Evolutionary conservation across 2,888 invertebrate genomes (phyloP).

Genomic region (Griposia aprilina): DNA sequence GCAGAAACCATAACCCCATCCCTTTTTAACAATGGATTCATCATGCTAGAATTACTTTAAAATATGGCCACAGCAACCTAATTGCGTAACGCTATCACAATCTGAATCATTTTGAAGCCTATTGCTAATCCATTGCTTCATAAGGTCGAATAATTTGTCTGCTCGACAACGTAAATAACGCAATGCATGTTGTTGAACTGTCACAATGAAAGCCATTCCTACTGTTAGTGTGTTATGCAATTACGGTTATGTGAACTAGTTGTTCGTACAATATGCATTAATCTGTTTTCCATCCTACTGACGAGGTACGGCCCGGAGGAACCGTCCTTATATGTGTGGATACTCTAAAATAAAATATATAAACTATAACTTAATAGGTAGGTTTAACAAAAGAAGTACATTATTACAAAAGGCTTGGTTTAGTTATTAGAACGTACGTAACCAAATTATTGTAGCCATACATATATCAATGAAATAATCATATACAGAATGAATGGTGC

Average conservation of each 20-base stretch:
- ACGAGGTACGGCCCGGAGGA: not conserved
- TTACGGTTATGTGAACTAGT: not conserved
- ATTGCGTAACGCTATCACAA: no score
- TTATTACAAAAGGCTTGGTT: not conserved
- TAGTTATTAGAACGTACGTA: not conserved
- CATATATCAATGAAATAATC: conserved; percentile 14
- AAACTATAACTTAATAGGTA: not conserved
- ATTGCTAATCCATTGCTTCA: no score
- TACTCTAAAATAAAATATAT: not conserved
- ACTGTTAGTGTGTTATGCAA: no score
- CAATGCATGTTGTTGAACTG: no score
- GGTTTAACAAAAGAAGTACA: not conserved
- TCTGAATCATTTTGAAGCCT: no score
- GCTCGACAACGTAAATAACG: no score
- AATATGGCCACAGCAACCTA: not conserved
- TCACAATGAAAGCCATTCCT: no score
- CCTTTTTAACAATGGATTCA: not conserved
- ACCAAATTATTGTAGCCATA: conserved; percentile 32
- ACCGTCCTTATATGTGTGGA: not conserved
- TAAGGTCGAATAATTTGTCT: no score
- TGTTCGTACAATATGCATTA: not conserved
- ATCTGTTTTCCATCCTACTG: no score
- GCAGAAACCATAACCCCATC: not conserved
- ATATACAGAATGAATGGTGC: conserved; percentile 38
- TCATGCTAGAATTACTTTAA: not conserved